Evolutionary conservation across 2,888 invertebrate species (phyloP).

Genomic region (Entomobrya proxima): DNA sequence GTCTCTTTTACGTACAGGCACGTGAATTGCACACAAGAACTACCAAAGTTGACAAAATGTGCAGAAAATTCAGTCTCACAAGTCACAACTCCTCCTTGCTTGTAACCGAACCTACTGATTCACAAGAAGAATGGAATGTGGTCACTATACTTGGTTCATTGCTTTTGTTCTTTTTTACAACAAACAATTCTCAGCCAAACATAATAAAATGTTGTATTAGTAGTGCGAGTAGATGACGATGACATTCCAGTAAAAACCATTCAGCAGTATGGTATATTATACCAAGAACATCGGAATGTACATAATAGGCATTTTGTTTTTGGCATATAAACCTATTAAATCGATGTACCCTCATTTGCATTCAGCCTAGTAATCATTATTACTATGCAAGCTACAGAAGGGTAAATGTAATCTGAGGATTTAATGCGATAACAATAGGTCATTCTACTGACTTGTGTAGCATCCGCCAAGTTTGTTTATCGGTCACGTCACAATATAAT

Average conservation of each 20-base stretch:
- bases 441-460: background rate
- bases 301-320: background rate
- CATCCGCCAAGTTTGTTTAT: background rate
- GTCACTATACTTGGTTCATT: slow-evolving; percentile 33
- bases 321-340: too few species aligned
- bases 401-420: slow-evolving; percentile 31
- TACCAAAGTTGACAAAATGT: background rate
- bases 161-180: slow-evolving; percentile 3
- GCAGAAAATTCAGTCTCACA: background rate
- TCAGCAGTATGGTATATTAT: background rate
- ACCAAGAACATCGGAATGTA: too few species aligned
- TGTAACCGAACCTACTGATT: background rate
- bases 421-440: background rate
- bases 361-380: background rate
- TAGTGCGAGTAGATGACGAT: background rate
- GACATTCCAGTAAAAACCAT: background rate
- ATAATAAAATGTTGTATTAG: background rate
- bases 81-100: background rate
- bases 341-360: too few species aligned
- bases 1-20: background rate
- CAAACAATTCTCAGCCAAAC: slow-evolving; percentile 11
- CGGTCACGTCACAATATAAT: background rate
- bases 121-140: slow-evolving; percentile 22
- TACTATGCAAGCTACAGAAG: background rate
- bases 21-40: background rate